phyloP scores from a whole-genome alignment of 2,888 invertebrate species.

The Dioctria rufipes region DNA sequence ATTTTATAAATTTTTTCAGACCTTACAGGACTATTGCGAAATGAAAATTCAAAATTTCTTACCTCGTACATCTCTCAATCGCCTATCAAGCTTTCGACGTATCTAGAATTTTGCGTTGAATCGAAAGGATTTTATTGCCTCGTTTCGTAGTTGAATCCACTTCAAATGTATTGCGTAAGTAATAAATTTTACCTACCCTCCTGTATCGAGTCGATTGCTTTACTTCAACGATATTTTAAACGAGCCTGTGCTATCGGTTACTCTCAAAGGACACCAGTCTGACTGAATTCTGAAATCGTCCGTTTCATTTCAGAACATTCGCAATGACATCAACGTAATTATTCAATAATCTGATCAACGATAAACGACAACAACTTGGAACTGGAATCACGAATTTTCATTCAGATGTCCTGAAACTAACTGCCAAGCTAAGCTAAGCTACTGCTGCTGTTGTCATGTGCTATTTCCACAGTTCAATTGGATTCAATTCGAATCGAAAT shows the following conservation, averaged over 20 bases:
- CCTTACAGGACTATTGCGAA: background rate
- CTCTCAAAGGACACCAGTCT: too few species aligned
- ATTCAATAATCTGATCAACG: background rate
- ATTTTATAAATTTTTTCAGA: background rate
- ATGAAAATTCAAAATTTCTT: background rate
- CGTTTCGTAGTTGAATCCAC: background rate
- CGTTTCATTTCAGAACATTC: background rate
- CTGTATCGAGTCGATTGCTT: background rate
- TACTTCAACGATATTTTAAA: background rate
- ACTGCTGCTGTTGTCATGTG: background rate
- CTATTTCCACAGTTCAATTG: background rate
- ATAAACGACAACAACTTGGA: background rate
- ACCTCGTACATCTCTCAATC: background rate
- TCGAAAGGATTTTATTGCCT: background rate
- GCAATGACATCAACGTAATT: background rate
- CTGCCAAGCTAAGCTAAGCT: too few species aligned
- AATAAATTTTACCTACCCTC: background rate
- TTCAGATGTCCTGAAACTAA: background rate
- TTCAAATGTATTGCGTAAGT: background rate
- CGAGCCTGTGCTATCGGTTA: background rate
- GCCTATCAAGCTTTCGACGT: background rate
- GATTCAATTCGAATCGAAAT: background rate
- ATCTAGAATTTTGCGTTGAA: background rate
- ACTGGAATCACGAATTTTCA: background rate
- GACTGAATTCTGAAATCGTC: background rate